A percentile compares a stretch with the other conserved stretches of the same genome.
Evolutionary conservation across 23 tunicate species (phyloP).

Genomic region (Ascidia mentula): DNA sequence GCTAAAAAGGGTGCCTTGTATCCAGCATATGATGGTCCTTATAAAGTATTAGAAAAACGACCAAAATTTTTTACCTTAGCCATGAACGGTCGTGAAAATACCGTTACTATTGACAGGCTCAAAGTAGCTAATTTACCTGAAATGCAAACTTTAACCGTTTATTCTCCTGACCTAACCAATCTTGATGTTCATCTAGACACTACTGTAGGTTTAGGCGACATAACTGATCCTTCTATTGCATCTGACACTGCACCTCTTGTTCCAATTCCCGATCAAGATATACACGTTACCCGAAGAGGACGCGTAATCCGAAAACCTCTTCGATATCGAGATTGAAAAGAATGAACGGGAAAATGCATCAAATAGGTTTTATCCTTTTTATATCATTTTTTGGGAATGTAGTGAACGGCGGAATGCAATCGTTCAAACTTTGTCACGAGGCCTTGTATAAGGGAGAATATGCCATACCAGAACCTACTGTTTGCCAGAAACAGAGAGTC

Average conservation of each 20-base stretch:
- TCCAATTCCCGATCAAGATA: background rate
- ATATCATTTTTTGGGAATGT: background rate
- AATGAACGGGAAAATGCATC: background rate
- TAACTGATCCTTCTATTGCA: background rate
- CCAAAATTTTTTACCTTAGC: slow-evolving; percentile 14
- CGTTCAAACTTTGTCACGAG: background rate
- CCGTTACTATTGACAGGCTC: slow-evolving; percentile 18
- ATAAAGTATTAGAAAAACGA: background rate
- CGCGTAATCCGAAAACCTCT: background rate
- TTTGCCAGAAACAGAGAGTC: background rate
- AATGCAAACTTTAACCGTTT: background rate
- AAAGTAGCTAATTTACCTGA: background rate
- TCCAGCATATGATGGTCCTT: slow-evolving; percentile 20
- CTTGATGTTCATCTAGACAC: background rate
- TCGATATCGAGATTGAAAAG: background rate
- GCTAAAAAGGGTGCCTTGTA: slow-evolving; percentile 17
- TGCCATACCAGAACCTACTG: background rate
- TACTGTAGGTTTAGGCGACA: background rate
- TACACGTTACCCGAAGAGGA: background rate
- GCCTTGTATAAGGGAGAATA: background rate
- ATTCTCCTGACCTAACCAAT: background rate
- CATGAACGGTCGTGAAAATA: background rate
- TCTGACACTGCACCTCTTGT: background rate
- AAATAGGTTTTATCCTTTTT: background rate
- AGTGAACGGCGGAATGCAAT: background rate